phyloP scores from a whole-genome alignment of 2,888 invertebrate species.

The Eupeodes latifasciatus region DNA sequence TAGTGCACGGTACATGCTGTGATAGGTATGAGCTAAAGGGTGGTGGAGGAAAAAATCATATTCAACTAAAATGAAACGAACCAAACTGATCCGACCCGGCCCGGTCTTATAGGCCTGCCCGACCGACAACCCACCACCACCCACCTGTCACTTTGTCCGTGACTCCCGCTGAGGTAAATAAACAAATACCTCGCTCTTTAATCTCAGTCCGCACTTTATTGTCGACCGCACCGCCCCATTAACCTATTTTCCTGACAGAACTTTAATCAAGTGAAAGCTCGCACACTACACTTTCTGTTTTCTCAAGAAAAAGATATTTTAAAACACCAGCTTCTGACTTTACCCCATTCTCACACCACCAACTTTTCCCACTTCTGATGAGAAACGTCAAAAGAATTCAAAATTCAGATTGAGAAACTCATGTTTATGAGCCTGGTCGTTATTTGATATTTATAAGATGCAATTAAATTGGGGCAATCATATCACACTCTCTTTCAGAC shows the following conservation, averaged over 20 bases:
- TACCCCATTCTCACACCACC: background rate
- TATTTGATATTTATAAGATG: conserved; percentile 13
- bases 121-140: conserved; percentile 11
- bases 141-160: conserved; percentile 57
- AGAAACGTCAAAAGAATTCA: conserved; percentile 49
- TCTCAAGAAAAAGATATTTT: conserved; percentile 31
- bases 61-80: background rate
- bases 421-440: background rate
- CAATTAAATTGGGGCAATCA: conserved; percentile 17
- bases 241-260: conserved; percentile 71
- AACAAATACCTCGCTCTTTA: conserved; percentile 59
- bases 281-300: conserved; percentile 19
- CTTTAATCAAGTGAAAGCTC: conserved; percentile 73
- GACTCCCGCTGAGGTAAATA: conserved; percentile 65
- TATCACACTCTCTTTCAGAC: conserved; percentile 64
- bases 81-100: background rate
- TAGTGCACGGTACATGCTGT: background rate
- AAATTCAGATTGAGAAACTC: conserved; percentile 38
- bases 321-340: conserved; percentile 7
- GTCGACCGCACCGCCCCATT: conserved; percentile 63
- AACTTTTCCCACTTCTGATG: background rate
- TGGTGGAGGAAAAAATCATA: conserved; percentile 19
- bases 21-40: conserved; percentile 7
- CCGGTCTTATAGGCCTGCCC: too few species aligned
- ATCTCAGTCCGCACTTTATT: conserved; percentile 49